Evolutionary conservation across 1,140 invertebrate genomes (phyloP), one percentile per base, ranked within the genome.

Genomic region (Papilio polyxenes): DNA sequence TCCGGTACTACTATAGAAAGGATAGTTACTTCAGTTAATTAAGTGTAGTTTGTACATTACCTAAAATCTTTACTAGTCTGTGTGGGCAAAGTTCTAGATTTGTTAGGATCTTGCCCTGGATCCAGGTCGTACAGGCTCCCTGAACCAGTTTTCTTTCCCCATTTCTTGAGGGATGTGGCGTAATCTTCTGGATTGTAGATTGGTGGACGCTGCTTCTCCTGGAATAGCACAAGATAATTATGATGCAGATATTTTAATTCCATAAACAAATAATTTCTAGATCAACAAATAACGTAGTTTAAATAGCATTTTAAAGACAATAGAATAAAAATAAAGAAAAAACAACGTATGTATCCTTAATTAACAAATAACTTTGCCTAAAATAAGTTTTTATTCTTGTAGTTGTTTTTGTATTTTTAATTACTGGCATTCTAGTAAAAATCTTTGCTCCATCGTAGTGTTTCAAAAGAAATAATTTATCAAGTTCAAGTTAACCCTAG

Each of bases 131-230:
- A 94, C 37, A 93, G 83, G 13, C 81, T 88, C 15, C 84, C 87
- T 0, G 84, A 85, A n/a, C 88, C 86, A 9, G 83, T 85, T 84
- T 96, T 95, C 92, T 96, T 96, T 84, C 96, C 96, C 96, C 97
- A 97, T 95, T 97, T 97, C 85, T 96, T 96, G 75, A 98, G 89
- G 0, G 97, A 97, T 11, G 96, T 94, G 5, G 96, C 96, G 90
- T 98, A 98, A 89, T 98, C 97, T 91, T 98, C 97, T 0, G 97
- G 96, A 92, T 98, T 98, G 95, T 98, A 98, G 31, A 97, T 96
- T 3, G 98, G 97, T 76, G 98, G 97, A 77, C 97, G 95, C 88
- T 97, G 96, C 86, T 97, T 97, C 89, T 97, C 97, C 97, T 97
- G 90, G 13, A 79, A 87, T 37, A 59, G 23, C 3, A 31, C 31